These are phyloP conservation scores for Hemiprocne comata DNA, from an alignment of 2,113 vertebrate species.

Conservation along the genomic window DNA sequence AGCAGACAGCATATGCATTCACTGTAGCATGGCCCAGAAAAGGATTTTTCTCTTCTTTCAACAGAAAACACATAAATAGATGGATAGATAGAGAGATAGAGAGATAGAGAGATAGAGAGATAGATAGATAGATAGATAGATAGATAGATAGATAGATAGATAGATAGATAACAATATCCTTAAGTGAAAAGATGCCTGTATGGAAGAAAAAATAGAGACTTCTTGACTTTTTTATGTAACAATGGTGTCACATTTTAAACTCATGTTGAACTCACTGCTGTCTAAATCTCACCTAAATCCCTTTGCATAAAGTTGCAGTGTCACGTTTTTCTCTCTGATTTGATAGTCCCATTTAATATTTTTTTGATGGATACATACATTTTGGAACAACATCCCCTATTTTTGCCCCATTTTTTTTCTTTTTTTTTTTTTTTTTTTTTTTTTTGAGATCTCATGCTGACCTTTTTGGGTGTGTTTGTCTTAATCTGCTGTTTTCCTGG, in stretches of 20 bases:
- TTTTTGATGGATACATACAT: not conserved
- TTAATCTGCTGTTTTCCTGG: not conserved
- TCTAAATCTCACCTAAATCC: not conserved
- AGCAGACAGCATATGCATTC: not conserved
- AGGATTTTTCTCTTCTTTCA: not conserved
- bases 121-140: not conserved
- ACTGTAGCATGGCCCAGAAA: not conserved
- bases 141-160: not conserved
- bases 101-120: too few relatives aligned
- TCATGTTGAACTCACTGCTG: not conserved
- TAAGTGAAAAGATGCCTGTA: not conserved
- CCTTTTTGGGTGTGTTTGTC: not conserved
- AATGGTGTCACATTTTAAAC: not conserved
- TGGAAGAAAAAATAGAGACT: not conserved
- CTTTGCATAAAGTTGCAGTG: not conserved
- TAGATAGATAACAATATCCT: not conserved
- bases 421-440: not conserved
- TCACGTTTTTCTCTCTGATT: not conserved
- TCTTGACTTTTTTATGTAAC: not conserved
- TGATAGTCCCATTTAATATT: not conserved
- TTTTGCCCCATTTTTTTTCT: rapidly evolving
- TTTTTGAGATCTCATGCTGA: not conserved
- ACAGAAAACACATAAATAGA: rapidly evolving
- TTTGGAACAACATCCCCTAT: not conserved
- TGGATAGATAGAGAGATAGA: too few relatives aligned